phyloP scores from a whole-genome alignment of 2,113 vertebrate genomes.

The Tragelaphus scriptus region DNA sequence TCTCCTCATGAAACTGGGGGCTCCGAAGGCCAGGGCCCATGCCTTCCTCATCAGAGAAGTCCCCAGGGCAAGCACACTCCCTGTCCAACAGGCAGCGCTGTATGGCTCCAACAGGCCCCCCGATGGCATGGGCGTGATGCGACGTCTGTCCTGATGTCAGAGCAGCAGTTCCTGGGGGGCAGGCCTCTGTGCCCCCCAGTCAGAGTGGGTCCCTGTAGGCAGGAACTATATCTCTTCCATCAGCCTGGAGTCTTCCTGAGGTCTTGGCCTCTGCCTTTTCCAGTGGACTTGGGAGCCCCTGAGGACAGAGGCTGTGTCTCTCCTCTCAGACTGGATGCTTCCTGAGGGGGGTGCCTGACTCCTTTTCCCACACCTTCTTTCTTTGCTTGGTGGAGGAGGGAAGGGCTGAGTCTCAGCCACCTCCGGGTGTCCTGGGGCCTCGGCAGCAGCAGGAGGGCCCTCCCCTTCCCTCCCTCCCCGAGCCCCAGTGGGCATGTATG shows the following conservation, averaged over 20 bases:
- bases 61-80: too few relatives aligned
- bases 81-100: too few relatives aligned
- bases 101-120: background rate
- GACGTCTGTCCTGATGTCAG: background rate
- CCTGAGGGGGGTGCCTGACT: background rate
- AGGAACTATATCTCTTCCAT: background rate
- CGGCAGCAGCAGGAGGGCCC: background rate
- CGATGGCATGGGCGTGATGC: fast-evolving
- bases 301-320: background rate
- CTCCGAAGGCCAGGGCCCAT: background rate
- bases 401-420: background rate
- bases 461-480: background rate
- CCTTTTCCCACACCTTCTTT: background rate
- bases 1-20: background rate
- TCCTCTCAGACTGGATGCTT: background rate
- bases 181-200: background rate
- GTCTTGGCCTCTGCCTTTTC: background rate
- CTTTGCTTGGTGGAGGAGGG: background rate
- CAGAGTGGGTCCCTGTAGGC: background rate
- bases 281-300: background rate
- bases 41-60: background rate
- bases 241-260: background rate
- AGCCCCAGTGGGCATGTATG: conserved; percentile 41
- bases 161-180: background rate
- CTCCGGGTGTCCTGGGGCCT: background rate